These are phyloP conservation scores for Porites lobata DNA, from an alignment of 92 coral and sea anemone genomes.

Conservation along the genomic window DNA sequence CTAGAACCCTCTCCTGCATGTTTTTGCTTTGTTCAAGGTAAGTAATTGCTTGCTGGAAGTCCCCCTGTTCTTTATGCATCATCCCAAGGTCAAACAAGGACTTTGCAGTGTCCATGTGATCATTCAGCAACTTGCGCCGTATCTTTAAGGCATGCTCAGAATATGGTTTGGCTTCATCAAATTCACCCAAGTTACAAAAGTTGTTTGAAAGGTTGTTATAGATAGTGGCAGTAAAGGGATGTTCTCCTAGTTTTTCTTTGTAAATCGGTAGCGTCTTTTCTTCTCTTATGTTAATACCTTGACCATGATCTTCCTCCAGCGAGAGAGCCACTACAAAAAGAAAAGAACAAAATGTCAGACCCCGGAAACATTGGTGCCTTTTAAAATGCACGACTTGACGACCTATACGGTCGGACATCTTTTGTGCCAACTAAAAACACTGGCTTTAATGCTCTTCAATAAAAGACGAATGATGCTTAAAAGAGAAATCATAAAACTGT, in stretches of 20 bases:
- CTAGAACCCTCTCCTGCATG: slow-evolving; percentile 46
- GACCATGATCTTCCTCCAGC: neutral
- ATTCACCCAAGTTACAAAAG: neutral
- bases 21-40: slow-evolving; percentile 42
- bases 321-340: slow-evolving; percentile 17
- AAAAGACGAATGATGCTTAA: no score
- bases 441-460: no score
- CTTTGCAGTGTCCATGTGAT: slow-evolving; percentile 65
- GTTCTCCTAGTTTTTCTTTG: slow-evolving; percentile 50
- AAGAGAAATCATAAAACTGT: no score
- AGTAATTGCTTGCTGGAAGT: slow-evolving; percentile 42
- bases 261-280: slow-evolving; percentile 46
- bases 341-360: no score
- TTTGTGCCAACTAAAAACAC: no score
- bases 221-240: slow-evolving; percentile 71
- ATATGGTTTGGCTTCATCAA: slow-evolving; percentile 50
- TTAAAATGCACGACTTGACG: no score
- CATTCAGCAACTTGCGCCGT: slow-evolving; percentile 53
- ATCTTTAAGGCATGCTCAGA: slow-evolving; percentile 55
- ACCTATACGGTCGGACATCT: no score
- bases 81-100: slow-evolving; percentile 67
- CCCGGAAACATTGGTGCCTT: no score
- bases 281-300: slow-evolving; percentile 48
- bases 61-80: slow-evolving; percentile 12
- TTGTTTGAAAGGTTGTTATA: slow-evolving; percentile 63